Evolutionary conservation across 2,888 invertebrate species (phyloP).

Genomic region (Drosophila algonquin): DNA sequence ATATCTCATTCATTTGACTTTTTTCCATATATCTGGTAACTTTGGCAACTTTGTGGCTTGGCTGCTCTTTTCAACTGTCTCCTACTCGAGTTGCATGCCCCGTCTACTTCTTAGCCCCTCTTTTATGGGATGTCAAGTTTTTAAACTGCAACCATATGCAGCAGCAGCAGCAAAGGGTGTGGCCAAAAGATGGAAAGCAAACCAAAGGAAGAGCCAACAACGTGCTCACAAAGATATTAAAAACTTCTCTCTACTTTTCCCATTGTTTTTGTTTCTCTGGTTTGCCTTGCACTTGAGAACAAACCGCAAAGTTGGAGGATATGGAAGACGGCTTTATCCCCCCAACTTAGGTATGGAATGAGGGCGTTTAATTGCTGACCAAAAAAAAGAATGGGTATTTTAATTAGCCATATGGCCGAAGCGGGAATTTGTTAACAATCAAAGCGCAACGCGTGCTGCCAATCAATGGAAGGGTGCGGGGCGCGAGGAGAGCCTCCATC

Average conservation of each 20-base stretch:
- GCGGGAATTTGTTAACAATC: conserved; percentile 66
- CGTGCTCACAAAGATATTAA: conserved; percentile 43
- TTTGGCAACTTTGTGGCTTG: conserved; percentile 52
- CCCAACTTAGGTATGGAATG: neutral
- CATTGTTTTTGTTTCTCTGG: neutral
- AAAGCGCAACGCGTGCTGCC: conserved; percentile 65
- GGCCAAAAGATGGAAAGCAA: neutral
- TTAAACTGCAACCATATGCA: conserved; percentile 32
- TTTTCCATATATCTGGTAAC: conserved; percentile 28
- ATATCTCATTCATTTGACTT: neutral
- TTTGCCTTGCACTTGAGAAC: conserved; percentile 22
- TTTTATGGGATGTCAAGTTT: conserved; percentile 47
- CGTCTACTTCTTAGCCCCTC: neutral
- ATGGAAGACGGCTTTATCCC: neutral
- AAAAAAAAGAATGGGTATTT: conserved; percentile 53
- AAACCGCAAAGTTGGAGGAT: neutral
- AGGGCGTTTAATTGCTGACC: conserved; percentile 44
- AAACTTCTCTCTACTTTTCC: conserved; percentile 17
- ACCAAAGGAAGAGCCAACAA: conserved; percentile 25
- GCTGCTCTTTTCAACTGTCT: conserved; percentile 45
- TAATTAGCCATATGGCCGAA: conserved; percentile 61
- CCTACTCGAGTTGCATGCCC: conserved; percentile 1
- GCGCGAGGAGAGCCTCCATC: neutral
- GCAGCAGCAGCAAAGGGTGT: conserved; percentile 1
- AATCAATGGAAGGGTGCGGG: conserved; percentile 54